These are phyloP conservation scores for Heteropelma amictum DNA, from an alignment of 2,888 invertebrate species.

Conservation along the genomic window DNA sequence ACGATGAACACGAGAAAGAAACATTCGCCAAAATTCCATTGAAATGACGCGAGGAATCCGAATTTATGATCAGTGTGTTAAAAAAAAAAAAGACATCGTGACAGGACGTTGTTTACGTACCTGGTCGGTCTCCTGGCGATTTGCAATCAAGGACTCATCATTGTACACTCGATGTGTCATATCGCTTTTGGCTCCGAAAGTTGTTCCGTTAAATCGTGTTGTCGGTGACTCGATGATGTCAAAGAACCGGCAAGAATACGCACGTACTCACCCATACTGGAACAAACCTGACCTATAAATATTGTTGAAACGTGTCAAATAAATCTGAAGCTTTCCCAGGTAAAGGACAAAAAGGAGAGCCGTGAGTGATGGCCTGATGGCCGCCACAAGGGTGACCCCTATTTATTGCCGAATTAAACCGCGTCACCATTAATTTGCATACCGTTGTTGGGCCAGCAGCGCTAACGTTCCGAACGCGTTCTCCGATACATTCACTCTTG, in stretches of 20 bases:
- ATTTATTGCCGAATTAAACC: constrained; percentile 78
- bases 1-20: no score
- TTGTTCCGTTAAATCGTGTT: constrained; percentile 64
- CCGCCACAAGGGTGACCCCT: constrained; percentile 75
- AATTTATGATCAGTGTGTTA: no score
- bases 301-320: constrained; percentile 76
- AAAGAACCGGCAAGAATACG: constrained; percentile 64
- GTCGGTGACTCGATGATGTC: constrained; percentile 33
- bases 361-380: constrained; percentile 75
- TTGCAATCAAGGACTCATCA: not conserved
- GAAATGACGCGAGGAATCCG: no score
- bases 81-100: no score
- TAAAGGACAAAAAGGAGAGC: constrained; percentile 69
- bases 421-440: constrained; percentile 78
- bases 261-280: constrained; percentile 27
- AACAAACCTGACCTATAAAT: constrained; percentile 77
- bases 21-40: no score
- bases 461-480: constrained; percentile 54
- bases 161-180: not conserved
- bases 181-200: not conserved
- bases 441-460: constrained; percentile 63
- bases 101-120: not conserved
- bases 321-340: constrained; percentile 77
- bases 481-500: constrained; percentile 50
- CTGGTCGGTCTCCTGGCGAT: no score